Evolutionary conservation across 2,113 vertebrate species (phyloP), one percentile per base, ranked within the genome.

Genomic region (Ranitomeya imitator): DNA sequence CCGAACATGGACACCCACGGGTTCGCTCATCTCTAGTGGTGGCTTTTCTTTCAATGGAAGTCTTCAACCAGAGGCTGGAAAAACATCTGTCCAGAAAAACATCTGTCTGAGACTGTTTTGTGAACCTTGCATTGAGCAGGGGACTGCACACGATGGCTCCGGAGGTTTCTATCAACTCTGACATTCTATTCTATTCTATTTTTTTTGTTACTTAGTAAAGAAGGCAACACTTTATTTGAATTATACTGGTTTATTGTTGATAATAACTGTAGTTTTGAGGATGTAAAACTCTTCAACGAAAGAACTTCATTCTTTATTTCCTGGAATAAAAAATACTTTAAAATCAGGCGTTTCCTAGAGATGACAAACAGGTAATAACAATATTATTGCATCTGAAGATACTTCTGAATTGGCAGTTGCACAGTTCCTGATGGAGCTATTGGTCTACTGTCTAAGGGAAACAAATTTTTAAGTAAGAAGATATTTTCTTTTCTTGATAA

Each of bases 321-420:
- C 85, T 86, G 85, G 11, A 79, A 86, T n/a, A 14, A 86, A 51
- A 61, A 2, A 9, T 14, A 57, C 18, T 60, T 80, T 6, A 80
- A 57, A 59, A 80, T 23, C 14, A 59, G 21, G 59, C 12, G 18
- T 45, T 18, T 74, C 15, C 71, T 1, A 18, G 26, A 73, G 11
- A 31, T 1, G 21, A 9, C 61, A n/a, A 65, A n/a, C 10, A 65
- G 21, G 1, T 65, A 9, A 45, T 18, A 9, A 31, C 14, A 15
- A 37, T 73, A 31, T 14, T 14, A 73, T 73, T 7, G 6, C 61
- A 63, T 9, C 61, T 63, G 61, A 9, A 19, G 19, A 63, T 21
- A 63, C 21, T 21, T 63, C 16, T 63, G 4, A 6, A 21, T 63
- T 21, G 8, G 61, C 19, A 63, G 19, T n/a, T 65, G 63, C 7